Evolutionary conservation across 2,113 vertebrate species (phyloP).

Genomic region (Proterorhinus semilunaris): DNA sequence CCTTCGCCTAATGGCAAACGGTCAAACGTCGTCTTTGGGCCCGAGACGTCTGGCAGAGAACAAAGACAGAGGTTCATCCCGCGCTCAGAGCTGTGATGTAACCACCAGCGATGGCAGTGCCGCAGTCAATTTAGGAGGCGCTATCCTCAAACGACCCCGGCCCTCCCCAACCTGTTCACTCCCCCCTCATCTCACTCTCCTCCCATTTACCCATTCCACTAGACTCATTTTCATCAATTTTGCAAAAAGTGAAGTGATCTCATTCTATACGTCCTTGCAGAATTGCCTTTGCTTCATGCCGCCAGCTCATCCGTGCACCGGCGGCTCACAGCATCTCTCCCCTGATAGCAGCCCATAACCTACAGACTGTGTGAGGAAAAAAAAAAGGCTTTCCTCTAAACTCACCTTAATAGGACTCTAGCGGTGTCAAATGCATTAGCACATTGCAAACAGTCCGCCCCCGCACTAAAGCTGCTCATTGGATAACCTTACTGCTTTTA

Average conservation of each 20-base stretch:
- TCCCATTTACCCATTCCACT: conserved; percentile 49
- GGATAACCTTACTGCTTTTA: conserved; percentile 48
- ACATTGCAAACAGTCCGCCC: conserved; percentile 25
- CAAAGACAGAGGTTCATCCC: conserved; percentile 41
- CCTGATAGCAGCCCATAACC: conserved; percentile 28
- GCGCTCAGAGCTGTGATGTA: conserved; percentile 59
- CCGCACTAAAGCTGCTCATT: conserved; percentile 25
- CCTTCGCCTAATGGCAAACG: conserved; percentile 2
- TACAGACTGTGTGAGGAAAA: conserved; percentile 4
- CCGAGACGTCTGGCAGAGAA: conserved; percentile 31
- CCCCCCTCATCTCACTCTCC: conserved; percentile 9
- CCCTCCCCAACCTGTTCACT: conserved; percentile 16
- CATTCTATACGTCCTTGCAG: conserved; percentile 11
- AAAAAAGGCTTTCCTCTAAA: conserved; percentile 20
- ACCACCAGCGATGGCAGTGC: conserved; percentile 57
- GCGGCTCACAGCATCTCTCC: conserved; percentile 29
- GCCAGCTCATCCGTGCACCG: conserved; percentile 48
- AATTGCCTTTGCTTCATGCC: conserved; percentile 18
- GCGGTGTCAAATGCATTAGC: conserved; percentile 27
- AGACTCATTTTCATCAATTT: conserved; percentile 10
- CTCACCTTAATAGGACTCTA: conserved; percentile 28
- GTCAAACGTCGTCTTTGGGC: conserved; percentile 23
- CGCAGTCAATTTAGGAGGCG: conserved; percentile 63
- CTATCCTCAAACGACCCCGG: conserved; percentile 72
- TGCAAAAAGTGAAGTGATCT: conserved; percentile 23